Conservation (phyloP, 2,888 invertebrate species). For the Drosophila lacicola region DNA sequence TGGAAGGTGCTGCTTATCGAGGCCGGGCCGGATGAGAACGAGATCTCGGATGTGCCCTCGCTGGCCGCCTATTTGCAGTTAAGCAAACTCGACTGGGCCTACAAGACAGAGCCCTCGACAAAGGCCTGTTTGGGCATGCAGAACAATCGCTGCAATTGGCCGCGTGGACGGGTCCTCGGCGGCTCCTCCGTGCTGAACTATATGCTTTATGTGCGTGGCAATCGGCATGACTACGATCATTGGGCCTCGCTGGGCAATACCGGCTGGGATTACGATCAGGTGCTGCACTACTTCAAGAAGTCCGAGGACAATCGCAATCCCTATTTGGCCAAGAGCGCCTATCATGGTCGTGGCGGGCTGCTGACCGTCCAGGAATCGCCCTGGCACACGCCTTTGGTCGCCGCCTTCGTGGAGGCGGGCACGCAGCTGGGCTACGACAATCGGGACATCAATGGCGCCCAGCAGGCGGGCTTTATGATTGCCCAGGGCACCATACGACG, state of each 20-base stretch:
- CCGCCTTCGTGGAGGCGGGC: slow-evolving; percentile 93
- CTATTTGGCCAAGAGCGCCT: slow-evolving; percentile 88
- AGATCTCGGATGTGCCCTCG: slow-evolving; percentile 94
- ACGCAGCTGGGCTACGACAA: slow-evolving; percentile 93
- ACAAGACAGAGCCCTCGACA: slow-evolving; percentile 93
- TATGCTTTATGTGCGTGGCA: slow-evolving; percentile 96
- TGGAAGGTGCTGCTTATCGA: slow-evolving; percentile 93
- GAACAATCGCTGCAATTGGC: slow-evolving; percentile 94
- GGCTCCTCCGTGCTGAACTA: slow-evolving; percentile 95
- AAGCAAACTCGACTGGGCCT: slow-evolving; percentile 94
- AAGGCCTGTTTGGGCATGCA: slow-evolving; percentile 93
- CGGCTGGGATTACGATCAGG: slow-evolving; percentile 94
- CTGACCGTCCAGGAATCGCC: slow-evolving; percentile 93
- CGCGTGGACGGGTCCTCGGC: slow-evolving; percentile 94
- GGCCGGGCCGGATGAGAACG: slow-evolving; percentile 95
- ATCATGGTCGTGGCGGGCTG: slow-evolving; percentile 91
- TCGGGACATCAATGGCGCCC: slow-evolving; percentile 92
- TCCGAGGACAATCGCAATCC: slow-evolving; percentile 95
- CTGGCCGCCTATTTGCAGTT: slow-evolving; percentile 94
- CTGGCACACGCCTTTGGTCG: slow-evolving; percentile 92
- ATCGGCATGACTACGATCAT: slow-evolving; percentile 92
- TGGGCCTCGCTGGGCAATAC: slow-evolving; percentile 95
- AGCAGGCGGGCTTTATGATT: slow-evolving; percentile 92
- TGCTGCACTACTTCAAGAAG: slow-evolving; percentile 94
- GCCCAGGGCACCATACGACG: slow-evolving; percentile 92